Evolutionary conservation across 2,113 vertebrate species (phyloP).

Genomic region (Panthera tigris): DNA sequence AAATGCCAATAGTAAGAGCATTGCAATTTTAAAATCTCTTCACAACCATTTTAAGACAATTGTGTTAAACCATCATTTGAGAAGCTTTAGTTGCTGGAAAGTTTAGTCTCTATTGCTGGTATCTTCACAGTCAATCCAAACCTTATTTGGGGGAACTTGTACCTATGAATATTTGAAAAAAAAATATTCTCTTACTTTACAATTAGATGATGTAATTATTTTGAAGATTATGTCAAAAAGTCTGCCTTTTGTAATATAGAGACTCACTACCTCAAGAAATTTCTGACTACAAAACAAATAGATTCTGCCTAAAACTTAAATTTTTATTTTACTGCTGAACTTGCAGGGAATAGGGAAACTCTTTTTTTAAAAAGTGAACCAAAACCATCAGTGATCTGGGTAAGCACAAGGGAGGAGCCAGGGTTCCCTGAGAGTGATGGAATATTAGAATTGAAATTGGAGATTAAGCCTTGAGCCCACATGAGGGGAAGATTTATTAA

Average conservation of each 20-base stretch:
- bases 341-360: neutral
- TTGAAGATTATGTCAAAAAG: slow-evolving; percentile 35
- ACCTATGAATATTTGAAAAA: neutral
- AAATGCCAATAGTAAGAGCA: slow-evolving; percentile 58
- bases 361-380: neutral
- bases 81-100: neutral
- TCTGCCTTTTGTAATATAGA: neutral
- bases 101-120: neutral
- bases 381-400: neutral
- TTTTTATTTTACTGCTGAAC: neutral
- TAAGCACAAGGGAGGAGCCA: neutral
- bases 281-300: neutral
- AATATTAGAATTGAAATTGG: neutral
- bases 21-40: slow-evolving; percentile 63
- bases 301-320: neutral
- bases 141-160: neutral
- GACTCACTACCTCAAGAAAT: neutral
- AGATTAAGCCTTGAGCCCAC: neutral
- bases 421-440: neutral
- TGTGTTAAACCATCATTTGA: slow-evolving; percentile 43
- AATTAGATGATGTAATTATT: slow-evolving; percentile 43
- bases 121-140: neutral
- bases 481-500: neutral
- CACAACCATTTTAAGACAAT: slow-evolving; percentile 58
- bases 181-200: neutral